These are phyloP conservation scores for Actias luna DNA, from an alignment of 2,888 invertebrate genomes.

Conservation along the genomic window DNA sequence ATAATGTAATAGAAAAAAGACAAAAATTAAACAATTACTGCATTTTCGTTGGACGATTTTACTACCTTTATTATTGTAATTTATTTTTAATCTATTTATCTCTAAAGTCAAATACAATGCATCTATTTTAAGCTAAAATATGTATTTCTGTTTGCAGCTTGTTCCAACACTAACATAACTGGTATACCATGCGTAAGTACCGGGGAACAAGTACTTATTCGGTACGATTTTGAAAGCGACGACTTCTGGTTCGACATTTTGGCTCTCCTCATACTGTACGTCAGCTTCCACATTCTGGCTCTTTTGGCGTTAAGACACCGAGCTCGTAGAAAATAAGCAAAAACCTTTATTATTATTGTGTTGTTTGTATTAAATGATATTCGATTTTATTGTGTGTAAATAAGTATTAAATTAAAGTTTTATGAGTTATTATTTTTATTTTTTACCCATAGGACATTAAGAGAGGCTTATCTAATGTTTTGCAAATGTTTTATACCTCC, in stretches of 20 bases:
- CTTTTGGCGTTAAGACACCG: slow-evolving; percentile 85
- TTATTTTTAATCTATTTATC: too few species aligned
- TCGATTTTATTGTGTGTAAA: slow-evolving; percentile 25
- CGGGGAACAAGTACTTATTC: slow-evolving; percentile 87
- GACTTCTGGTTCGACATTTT: slow-evolving; percentile 85
- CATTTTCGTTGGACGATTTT: too few species aligned
- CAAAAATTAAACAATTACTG: too few species aligned
- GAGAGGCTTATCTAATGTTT: background rate
- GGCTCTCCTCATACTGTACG: slow-evolving; percentile 84
- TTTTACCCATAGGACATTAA: background rate
- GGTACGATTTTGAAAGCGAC: slow-evolving; percentile 85
- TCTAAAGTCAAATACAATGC: too few species aligned
- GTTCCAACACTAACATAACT: slow-evolving; percentile 73
- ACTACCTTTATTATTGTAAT: too few species aligned
- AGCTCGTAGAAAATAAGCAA: slow-evolving; percentile 77
- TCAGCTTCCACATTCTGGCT: slow-evolving; percentile 86
- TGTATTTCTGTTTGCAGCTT: slow-evolving; percentile 53
- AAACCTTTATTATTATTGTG: background rate
- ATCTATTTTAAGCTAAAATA: background rate
- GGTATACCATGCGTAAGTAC: slow-evolving; percentile 87
- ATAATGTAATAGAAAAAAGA: too few species aligned
- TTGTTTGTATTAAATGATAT: slow-evolving; percentile 14
- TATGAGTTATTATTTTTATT: slow-evolving; percentile 18
- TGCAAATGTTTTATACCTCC: too few species aligned
- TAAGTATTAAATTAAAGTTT: slow-evolving; percentile 32